These are phyloP conservation scores for Nasonia giraulti DNA, from an alignment of 1,140 invertebrate genomes.

Conservation along the genomic window DNA sequence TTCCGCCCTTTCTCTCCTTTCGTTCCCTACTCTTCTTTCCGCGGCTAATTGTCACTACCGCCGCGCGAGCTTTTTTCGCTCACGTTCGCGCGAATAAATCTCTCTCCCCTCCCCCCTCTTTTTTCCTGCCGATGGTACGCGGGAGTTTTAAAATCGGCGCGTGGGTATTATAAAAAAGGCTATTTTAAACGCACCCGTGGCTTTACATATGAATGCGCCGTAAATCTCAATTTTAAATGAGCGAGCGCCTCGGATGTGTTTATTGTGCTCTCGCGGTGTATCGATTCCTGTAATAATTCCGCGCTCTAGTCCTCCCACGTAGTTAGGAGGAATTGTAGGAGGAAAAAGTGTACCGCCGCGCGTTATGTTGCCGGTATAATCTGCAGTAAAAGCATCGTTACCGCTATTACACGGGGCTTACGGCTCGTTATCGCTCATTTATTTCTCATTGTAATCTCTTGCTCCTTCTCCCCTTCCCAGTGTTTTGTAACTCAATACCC, in stretches of 20 bases:
- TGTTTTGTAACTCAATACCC: constrained; percentile 19
- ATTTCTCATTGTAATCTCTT: constrained; percentile 25
- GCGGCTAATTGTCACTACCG: neutral
- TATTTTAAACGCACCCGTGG: neutral
- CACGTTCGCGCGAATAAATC: neutral
- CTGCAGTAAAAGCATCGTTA: neutral
- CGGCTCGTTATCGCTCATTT: neutral
- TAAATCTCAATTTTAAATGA: constrained; percentile 33
- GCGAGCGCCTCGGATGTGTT: neutral
- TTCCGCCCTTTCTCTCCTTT: constrained; percentile 25
- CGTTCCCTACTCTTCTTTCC: neutral
- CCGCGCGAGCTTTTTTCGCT: neutral
- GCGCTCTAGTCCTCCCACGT: neutral
- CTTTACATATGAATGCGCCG: constrained; percentile 1
- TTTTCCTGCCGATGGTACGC: too few species aligned
- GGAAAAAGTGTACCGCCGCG: neutral
- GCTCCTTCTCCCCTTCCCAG: too few species aligned
- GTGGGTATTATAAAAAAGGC: constrained; percentile 8
- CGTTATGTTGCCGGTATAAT: neutral
- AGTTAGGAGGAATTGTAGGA: too few species aligned
- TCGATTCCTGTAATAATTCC: neutral
- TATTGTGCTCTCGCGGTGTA: neutral
- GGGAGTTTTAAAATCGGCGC: constrained; percentile 5
- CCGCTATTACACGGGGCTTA: neutral
- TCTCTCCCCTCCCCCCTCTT: neutral